Evolutionary conservation across 92 coral and sea anemone species (phyloP), one percentile per base, ranked within the genome.

Genomic region (Bergia puertoricense): DNA sequence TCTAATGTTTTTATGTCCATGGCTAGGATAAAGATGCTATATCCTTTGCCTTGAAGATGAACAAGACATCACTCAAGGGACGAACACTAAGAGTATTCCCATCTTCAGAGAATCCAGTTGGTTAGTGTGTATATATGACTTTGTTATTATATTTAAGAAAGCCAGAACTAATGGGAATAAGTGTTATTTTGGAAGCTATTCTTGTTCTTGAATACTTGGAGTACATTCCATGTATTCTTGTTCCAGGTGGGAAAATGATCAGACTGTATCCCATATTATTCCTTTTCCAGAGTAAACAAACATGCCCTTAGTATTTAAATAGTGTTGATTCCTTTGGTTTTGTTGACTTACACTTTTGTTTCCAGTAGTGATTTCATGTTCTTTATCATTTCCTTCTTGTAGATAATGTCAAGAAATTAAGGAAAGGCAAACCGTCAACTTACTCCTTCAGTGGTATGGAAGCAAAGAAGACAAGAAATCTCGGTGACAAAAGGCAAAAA

Each of bases 401-500:
- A 96, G 94, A 94, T 44, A 92, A 91, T 20, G 45, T 85, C 7
- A 86, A 67, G 62, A 88, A 88, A 43, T 37, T 79, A 59, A 89
- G 73, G 66, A 93, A 90, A 86, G 89, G 95, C 59, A 86, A 81
- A 85, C 89, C 98, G 62, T 88, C 45, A n/a, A 80, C 85, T 1
- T 93, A 92, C 89, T 92, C 95, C 57, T 97, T 96, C 80, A 94
- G 98, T 90, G 99, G 99, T 20, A 81, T 93, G 75, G 91, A 94
- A 88, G 98, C 96, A 2, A 95, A 89, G 88, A 90, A 92, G 77
- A 40, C 89, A 36, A 76, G 44, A 51, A 92, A 87, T 44, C 79
- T 83, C 59, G 81, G 90, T 42, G 88, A 90, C 65, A 88, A 81
- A 16, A 91, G 81, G 68, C 91, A 87, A 77, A 79, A 81, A 65